Base-by-base conservation (phyloP, 2,797 vertebrate genomes). In the Gastrophryne carolinensis region DNA sequence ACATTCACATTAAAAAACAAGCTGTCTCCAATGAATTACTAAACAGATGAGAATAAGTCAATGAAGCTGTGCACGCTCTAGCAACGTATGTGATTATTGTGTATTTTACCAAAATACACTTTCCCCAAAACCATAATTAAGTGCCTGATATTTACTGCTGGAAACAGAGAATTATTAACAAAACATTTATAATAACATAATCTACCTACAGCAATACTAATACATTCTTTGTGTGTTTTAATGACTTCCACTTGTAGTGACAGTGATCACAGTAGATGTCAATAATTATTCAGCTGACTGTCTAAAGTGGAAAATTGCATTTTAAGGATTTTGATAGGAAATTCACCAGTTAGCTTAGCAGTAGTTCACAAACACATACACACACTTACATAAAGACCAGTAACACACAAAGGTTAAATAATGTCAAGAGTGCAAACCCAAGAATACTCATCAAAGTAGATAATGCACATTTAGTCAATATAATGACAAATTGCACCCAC, bases 321-420 rank as follows among this genome's bases (percentile, higher is more conserved):
- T 24, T 26, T 12, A 5, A 0, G 58, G 23, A 17, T 62, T 57
- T 21, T 57, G 47, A 27, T 29, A 29, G 58, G 58, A 77, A 71
- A 76, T 47, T 70, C 56, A 62, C 34, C 58, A 44, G 35, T 19
- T 24, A 62, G 13, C 5, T 49, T 39, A 57, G 21, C 29, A 57
- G 58, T 35, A 63, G 66, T 44, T 69, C 66, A 56, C 58, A 41
- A 3, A 41, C 26, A 44, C 49, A 70, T 50, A 41, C 2, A 41
- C 26, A 44, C 49, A 70, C 56, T 76, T 76, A 53, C 32, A 76
- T 56, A 35, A 53, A 37, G 26, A n/a, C 35, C 6, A 21, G 64
- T 64, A 70, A 77, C 29, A 23, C 27, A 23, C 4, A 63, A 54
- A 57, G 66, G 73, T 63, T 26, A 63, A 24, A 54, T 6, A 4